phyloP scores from a whole-genome alignment of 1,140 invertebrate species.

The Dendrolimus punctatus region DNA sequence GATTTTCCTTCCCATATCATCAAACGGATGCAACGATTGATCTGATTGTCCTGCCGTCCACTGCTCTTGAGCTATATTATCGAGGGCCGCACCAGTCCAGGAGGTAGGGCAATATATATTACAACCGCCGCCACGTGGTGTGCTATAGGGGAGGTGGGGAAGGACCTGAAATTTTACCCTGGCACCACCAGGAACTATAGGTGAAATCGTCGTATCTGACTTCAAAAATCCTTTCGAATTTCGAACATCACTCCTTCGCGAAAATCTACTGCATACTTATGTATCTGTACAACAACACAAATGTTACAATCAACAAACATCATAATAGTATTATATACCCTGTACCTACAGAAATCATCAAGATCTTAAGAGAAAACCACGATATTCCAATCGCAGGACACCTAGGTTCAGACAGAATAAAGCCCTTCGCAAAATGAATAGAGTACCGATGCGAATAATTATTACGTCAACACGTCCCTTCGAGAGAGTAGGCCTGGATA shows the following conservation, averaged over 20 bases:
- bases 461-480: slow-evolving; percentile 13
- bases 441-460: slow-evolving; percentile 13
- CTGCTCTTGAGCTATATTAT: too few relatives aligned
- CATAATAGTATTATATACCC: slow-evolving; percentile 11
- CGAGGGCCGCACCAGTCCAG: too few relatives aligned
- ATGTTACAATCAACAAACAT: slow-evolving; percentile 10
- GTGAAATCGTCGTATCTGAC: slow-evolving; percentile 9
- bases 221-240: slow-evolving; percentile 12
- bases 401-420: slow-evolving; percentile 7
- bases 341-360: background rate
- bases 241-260: slow-evolving; percentile 3
- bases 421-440: slow-evolving; percentile 10
- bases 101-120: too few relatives aligned
- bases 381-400: slow-evolving; percentile 7
- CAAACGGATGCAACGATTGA: too few relatives aligned
- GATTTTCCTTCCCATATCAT: too few relatives aligned
- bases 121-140: too few relatives aligned
- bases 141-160: too few relatives aligned
- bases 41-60: too few relatives aligned
- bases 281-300: slow-evolving; percentile 10
- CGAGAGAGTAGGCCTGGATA: slow-evolving; percentile 12
- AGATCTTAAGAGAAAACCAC: slow-evolving; percentile 7
- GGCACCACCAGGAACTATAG: too few relatives aligned
- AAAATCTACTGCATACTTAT: slow-evolving; percentile 10
- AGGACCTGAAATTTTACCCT: too few relatives aligned